A percentile compares a stretch with the other conserved stretches of the same genome.
These are phyloP conservation scores for Eciton burchellii DNA, from an alignment of 1,140 invertebrate species.

Conservation along the genomic window DNA sequence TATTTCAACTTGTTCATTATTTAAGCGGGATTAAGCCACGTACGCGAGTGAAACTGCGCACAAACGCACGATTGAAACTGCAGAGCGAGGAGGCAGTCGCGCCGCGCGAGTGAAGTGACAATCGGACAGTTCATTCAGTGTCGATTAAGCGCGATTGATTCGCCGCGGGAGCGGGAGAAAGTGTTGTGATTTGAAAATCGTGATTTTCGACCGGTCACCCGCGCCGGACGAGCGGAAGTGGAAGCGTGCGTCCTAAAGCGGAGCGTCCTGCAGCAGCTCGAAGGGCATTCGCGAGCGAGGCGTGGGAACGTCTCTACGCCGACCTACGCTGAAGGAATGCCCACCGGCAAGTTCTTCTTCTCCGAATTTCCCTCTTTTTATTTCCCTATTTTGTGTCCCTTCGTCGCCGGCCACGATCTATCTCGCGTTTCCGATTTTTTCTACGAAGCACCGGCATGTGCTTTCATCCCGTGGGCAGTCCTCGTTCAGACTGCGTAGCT, in stretches of 20 bases:
- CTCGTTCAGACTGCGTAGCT: too few relatives aligned
- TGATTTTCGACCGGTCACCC: not conserved
- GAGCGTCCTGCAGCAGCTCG: conserved; percentile 36
- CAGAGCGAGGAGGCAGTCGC: not conserved
- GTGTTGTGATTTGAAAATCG: conserved; percentile 57
- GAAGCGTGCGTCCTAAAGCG: conserved; percentile 56
- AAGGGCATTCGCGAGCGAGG: conserved; percentile 50
- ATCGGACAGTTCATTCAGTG: not conserved
- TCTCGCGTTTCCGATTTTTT: conserved; percentile 7
- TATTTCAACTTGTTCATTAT: too few relatives aligned
- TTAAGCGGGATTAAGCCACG: conserved; percentile 1
- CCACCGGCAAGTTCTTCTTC: conserved; percentile 68
- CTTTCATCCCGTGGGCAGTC: too few relatives aligned
- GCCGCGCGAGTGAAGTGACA: conserved; percentile 10
- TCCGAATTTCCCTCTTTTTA: conserved; percentile 19
- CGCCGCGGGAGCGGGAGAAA: conserved; percentile 27
- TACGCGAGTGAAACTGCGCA: not conserved
- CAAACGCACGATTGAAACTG: not conserved
- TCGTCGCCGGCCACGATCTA: not conserved
- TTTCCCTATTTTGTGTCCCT: conserved; percentile 44
- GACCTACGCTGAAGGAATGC: conserved; percentile 60
- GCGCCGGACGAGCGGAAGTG: conserved; percentile 59
- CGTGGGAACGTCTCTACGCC: conserved; percentile 65
- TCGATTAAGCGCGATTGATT: conserved; percentile 48
- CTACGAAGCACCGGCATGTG: not conserved